Base-by-base conservation (phyloP, 2,888 invertebrate species). In the Diogma glabrata region DNA sequence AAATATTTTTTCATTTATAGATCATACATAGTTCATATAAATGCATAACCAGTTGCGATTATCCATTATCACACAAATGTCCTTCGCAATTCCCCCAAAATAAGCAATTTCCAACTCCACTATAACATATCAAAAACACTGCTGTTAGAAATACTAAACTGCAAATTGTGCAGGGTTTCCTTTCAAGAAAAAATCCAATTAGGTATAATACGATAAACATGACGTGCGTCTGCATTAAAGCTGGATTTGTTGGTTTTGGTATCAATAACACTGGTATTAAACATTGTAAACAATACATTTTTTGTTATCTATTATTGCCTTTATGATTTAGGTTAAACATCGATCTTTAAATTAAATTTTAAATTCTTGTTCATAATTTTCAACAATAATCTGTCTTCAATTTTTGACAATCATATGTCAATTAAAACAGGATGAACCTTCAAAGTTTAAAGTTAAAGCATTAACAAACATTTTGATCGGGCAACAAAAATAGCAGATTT, bases 121-220 rank as follows among this genome's bases (percentile, higher is more conserved):
- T 92, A 74, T 95, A 96, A 73, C 97, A 99, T 57, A 96, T 85
- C 17, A 97, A 77, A 63, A 88, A 87, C 51, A 96, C 88, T 19
- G 96, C 91, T 33, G 87, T 85, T 50, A 96, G 72, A 72, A 99
- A 99, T 58, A 97, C 88, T 51, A 95, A 74, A 64, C 92, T 92
- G 75, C 97, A 99, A 57, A 96, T 92, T 47, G 94, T 94, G 70
- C 97, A 99, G 1, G 97, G 97, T 69, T 91, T 96, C 63, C 93
- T 77, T 66, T 96, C 95, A 61, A 99, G 75, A 70, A 97, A 96
- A 74, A 97, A 97, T 61, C 96, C 93, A 60, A 95, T 86, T 60
- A 97, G 73, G 72, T 97, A 97, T 50, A 97, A 76, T 57, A 92
- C 87, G 81, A 97, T 92, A 70, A 97, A 96, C 87, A 96, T 90